These are phyloP conservation scores for Gryon sp. DNA, from an alignment of 1,140 invertebrate genomes.

Conservation along the genomic window DNA sequence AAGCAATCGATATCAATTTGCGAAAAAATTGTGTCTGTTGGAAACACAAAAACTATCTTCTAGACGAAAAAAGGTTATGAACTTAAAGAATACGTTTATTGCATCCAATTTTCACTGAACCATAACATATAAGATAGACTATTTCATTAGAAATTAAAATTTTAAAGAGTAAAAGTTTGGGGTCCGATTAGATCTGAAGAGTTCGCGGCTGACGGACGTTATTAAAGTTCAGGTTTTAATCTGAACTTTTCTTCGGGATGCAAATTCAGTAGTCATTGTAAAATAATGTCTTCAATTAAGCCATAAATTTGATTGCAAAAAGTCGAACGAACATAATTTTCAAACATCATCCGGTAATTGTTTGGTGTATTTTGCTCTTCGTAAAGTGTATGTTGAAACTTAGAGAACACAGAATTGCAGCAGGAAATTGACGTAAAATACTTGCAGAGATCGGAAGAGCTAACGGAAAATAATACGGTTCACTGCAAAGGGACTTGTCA, in stretches of 20 bases:
- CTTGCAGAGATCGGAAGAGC: conserved; percentile 38
- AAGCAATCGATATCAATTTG: conserved; percentile 31
- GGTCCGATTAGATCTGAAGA: conserved; percentile 13
- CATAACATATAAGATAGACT: conserved; percentile 16
- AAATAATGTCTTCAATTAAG: conserved; percentile 4
- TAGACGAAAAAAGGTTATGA: conserved; percentile 1
- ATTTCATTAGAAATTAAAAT: conserved; percentile 44
- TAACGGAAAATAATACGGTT: conserved; percentile 37
- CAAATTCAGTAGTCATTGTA: conserved; percentile 6
- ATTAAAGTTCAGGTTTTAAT: conserved; percentile 12
- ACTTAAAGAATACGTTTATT: conserved; percentile 18
- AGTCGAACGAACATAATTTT: conserved; percentile 1
- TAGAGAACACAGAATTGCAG: conserved; percentile 7
- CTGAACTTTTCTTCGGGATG: conserved; percentile 13
- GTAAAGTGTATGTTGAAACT: conserved; percentile 11
- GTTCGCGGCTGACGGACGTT: conserved; percentile 10
- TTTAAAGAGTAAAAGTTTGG: conserved; percentile 20
- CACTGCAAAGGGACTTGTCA: conserved; percentile 19
- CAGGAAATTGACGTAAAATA: conserved; percentile 45
- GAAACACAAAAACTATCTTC: conserved; percentile 12
- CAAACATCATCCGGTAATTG: conserved; percentile 11
- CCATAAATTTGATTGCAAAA: conserved; percentile 3
- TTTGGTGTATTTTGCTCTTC: background rate
- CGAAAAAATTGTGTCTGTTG: conserved; percentile 12
- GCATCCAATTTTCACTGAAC: conserved; percentile 1